These are phyloP conservation scores for Meleagris gallopavo DNA, from an alignment of 2,113 vertebrate species.

Conservation along the genomic window DNA sequence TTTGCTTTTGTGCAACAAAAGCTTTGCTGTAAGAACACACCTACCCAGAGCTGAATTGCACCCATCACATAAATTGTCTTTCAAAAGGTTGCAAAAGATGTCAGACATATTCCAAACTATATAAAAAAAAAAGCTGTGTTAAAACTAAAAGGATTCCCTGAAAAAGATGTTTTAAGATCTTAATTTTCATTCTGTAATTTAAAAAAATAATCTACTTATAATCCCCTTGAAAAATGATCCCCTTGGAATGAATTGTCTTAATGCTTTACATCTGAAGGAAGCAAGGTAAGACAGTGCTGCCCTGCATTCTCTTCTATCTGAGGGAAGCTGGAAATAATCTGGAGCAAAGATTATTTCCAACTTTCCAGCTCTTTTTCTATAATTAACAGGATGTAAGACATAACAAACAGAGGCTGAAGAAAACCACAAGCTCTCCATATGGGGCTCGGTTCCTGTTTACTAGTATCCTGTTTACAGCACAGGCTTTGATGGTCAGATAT, in stretches of 20 bases:
- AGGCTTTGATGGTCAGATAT: constrained; percentile 74
- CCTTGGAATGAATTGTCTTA: constrained; percentile 47
- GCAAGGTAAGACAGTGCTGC: constrained; percentile 51
- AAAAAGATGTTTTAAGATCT: background rate
- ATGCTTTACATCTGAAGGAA: constrained; percentile 66
- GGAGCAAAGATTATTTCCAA: constrained; percentile 70
- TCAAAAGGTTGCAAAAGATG: background rate
- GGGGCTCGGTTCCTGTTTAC: constrained; percentile 74
- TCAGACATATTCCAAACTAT: background rate
- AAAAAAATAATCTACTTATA: constrained; percentile 5
- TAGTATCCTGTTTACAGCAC: constrained; percentile 70
- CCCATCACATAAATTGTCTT: background rate
- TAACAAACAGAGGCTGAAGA: constrained; percentile 75
- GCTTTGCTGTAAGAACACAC: background rate
- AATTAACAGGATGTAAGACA: constrained; percentile 77
- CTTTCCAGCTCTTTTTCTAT: constrained; percentile 74
- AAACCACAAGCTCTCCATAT: constrained; percentile 71
- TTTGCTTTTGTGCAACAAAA: background rate
- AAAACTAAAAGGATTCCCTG: background rate
- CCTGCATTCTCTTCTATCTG: constrained; percentile 51
- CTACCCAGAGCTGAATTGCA: background rate
- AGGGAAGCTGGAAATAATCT: constrained; percentile 72
- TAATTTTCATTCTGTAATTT: constrained; percentile 46
- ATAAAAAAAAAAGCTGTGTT: background rate
- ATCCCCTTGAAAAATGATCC: constrained; percentile 68